Evolutionary conservation across 2,797 vertebrate species (phyloP).

Genomic region (Mormyrops attenuatus): DNA sequence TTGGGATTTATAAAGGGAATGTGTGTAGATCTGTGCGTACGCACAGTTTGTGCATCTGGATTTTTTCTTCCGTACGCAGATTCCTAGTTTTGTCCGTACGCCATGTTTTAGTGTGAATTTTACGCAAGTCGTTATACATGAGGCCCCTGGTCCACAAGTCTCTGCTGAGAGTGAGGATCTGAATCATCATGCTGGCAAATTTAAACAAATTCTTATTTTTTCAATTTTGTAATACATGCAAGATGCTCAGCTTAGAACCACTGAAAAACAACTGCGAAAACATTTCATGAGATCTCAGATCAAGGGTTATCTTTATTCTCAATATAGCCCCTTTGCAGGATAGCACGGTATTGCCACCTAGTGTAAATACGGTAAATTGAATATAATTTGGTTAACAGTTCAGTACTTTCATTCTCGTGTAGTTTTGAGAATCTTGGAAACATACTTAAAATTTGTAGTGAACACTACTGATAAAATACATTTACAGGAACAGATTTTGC

Average conservation of each 20-base stretch:
- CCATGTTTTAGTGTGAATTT: too few species aligned
- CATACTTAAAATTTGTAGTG: background rate
- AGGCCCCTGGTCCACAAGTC: slow-evolving; percentile 3
- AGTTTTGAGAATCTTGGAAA: background rate
- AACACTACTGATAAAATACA: background rate
- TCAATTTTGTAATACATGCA: background rate
- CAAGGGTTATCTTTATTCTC: background rate
- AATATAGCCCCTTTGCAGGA: background rate
- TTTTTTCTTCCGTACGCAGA: too few species aligned
- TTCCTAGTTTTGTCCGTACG: too few species aligned
- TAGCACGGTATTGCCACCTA: background rate
- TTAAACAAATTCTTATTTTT: background rate
- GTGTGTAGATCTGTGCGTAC: too few species aligned
- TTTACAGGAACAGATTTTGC: background rate
- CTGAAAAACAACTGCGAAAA: background rate
- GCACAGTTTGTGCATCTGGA: too few species aligned
- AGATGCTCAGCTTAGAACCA: background rate
- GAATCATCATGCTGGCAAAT: background rate
- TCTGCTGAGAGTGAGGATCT: background rate
- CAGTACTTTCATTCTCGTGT: background rate
- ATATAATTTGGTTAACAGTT: background rate
- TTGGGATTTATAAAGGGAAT: too few species aligned
- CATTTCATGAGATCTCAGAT: background rate
- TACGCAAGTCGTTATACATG: too few species aligned
- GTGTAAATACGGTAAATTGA: background rate